phyloP scores from a whole-genome alignment of 2,113 vertebrate genomes.

The Atherinomorus stipes region DNA sequence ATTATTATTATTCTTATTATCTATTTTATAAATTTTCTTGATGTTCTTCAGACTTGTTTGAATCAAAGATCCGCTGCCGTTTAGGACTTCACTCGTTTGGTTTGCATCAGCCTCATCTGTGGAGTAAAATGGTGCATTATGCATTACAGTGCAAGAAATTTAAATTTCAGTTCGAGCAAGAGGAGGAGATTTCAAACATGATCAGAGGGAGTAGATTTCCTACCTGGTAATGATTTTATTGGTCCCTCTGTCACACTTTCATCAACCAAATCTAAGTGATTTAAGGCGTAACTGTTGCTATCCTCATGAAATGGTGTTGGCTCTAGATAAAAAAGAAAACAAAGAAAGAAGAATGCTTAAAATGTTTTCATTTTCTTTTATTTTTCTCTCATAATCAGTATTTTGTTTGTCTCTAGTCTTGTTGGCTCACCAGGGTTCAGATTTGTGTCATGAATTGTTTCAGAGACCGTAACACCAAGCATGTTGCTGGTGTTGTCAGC shows the following conservation, averaged over 20 bases:
- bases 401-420: not conserved
- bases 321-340: constrained; percentile 1
- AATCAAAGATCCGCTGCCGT: not conserved
- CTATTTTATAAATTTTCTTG: too few species aligned
- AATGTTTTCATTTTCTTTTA: not conserved
- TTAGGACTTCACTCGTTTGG: constrained; percentile 9
- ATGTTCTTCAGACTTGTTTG: not conserved
- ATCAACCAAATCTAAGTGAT: not conserved
- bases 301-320: not conserved
- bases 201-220: not conserved
- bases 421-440: constrained; percentile 5
- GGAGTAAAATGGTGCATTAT: not conserved
- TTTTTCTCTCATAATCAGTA: not conserved
- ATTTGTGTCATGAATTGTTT: not conserved
- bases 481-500: not conserved
- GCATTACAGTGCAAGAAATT: too few species aligned
- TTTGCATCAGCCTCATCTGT: not conserved
- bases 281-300: not conserved
- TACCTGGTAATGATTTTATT: constrained; percentile 10
- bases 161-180: not conserved
- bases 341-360: not conserved
- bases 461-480: not conserved
- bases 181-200: not conserved
- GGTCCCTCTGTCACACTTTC: constrained; percentile 9
- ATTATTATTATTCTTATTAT: too few species aligned